Percentiles rank a stretch among this genome's conserved stretches.
Conservation (phyloP, 1,140 invertebrate genomes). For the Ostrea edulis region DNA sequence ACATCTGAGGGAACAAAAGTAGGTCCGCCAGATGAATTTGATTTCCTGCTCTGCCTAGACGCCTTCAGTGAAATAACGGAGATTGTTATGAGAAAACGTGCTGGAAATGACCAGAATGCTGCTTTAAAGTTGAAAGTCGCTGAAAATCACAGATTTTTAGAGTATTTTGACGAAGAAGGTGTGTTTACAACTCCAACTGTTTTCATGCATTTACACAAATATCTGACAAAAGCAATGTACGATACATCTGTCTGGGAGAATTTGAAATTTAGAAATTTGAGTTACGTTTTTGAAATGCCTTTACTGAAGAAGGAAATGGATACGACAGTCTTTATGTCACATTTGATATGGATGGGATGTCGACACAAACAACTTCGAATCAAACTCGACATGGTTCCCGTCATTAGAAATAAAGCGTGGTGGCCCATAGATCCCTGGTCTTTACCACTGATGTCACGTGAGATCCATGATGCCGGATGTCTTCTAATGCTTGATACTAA, state of each 20-base stretch:
- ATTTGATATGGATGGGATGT: not conserved
- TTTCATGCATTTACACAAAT: not conserved
- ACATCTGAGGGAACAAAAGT: not conserved
- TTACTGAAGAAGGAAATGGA: not conserved
- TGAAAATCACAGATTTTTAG: not conserved
- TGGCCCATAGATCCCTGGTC: not conserved
- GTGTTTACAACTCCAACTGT: not conserved
- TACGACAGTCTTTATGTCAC: not conserved
- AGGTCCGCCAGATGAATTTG: not conserved
- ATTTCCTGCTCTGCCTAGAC: not conserved
- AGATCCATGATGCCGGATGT: conserved; percentile 3
- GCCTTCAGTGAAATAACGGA: not conserved
- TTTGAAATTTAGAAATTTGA: not conserved
- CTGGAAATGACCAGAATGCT: not conserved
- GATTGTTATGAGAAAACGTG: not conserved
- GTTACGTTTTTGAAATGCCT: not conserved
- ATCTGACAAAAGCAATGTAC: not conserved
- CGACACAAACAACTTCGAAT: not conserved
- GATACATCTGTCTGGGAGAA: not conserved
- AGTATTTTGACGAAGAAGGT: not conserved
- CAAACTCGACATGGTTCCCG: not conserved
- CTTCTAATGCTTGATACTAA: not conserved
- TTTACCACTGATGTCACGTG: not conserved
- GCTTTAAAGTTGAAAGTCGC: not conserved
- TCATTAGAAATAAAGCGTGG: not conserved